A percentile compares a stretch with the other conserved stretches of the same genome.
These are phyloP conservation scores for Morus bassanus DNA, from an alignment of 2,797 vertebrate species.

Conservation along the genomic window DNA sequence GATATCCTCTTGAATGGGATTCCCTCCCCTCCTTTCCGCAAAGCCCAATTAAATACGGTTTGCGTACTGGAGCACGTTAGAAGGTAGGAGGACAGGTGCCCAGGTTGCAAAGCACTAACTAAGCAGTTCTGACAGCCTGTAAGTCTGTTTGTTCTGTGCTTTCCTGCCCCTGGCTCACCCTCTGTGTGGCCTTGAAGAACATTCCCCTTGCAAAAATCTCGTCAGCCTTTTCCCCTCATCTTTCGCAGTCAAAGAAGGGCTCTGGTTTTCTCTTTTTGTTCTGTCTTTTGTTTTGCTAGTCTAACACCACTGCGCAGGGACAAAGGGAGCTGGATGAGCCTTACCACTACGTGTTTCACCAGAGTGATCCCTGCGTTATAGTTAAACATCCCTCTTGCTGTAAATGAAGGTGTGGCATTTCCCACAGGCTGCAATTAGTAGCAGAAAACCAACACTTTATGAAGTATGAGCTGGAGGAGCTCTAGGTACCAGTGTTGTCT, in stretches of 20 bases:
- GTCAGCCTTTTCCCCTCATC: background rate
- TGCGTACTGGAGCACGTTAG: background rate
- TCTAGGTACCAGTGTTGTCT: background rate
- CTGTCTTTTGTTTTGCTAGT: background rate
- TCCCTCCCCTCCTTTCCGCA: background rate
- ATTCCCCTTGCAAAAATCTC: background rate
- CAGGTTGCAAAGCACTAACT: background rate
- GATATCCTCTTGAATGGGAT: background rate
- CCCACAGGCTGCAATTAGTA: background rate
- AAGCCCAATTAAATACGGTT: background rate
- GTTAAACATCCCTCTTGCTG: background rate
- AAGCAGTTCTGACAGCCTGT: background rate
- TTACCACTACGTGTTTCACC: background rate
- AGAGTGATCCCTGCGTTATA: background rate
- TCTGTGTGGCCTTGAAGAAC: background rate
- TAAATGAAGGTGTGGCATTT: background rate
- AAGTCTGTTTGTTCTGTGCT: background rate
- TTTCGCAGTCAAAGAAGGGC: background rate
- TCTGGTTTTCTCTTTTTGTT: background rate
- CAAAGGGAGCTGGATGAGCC: background rate
- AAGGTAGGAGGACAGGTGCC: background rate
- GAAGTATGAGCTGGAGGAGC: background rate
- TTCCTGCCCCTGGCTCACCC: background rate
- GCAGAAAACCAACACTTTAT: background rate
- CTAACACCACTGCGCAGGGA: background rate